Evolutionary conservation across 2,113 vertebrate species (phyloP).

Genomic region (Paedocypris sp.): DNA sequence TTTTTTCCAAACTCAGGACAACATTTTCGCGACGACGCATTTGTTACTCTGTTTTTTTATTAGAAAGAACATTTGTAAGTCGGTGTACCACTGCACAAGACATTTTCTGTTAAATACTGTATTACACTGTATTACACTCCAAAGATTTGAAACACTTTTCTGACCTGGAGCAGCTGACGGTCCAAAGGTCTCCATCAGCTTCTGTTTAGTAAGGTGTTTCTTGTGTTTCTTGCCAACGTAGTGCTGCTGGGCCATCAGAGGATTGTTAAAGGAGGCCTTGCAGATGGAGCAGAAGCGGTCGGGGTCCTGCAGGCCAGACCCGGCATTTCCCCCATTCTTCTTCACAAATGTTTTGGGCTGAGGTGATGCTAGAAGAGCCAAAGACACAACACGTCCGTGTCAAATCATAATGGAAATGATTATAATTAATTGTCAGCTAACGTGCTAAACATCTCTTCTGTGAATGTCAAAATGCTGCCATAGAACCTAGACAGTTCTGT

Average conservation of each 20-base stretch:
- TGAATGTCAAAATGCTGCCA: too few relatives aligned
- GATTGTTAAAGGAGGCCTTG: constrained; percentile 93
- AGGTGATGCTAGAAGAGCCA: neutral
- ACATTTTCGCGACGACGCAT: too few relatives aligned
- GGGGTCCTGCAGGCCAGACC: constrained; percentile 55
- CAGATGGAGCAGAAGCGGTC: constrained; percentile 90
- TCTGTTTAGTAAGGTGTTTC: constrained; percentile 87
- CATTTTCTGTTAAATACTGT: too few relatives aligned
- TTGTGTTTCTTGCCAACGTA: constrained; percentile 92
- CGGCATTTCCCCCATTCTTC: constrained; percentile 16
- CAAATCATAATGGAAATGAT: neutral
- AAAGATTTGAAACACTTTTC: neutral
- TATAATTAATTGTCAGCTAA: too few relatives aligned
- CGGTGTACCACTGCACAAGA: too few relatives aligned
- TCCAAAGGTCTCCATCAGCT: constrained; percentile 89
- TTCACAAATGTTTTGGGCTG: constrained; percentile 29
- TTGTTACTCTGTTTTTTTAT: too few relatives aligned
- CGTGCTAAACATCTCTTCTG: too few relatives aligned
- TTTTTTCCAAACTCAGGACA: too few relatives aligned
- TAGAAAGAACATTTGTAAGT: neutral
- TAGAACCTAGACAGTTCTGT: too few relatives aligned
- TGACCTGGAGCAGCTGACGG: constrained; percentile 60
- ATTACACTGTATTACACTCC: too few relatives aligned
- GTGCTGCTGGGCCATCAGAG: constrained; percentile 91
- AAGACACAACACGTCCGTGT: neutral